Conservation (phyloP, 2,797 vertebrate species). For the Podargus strigoides region DNA sequence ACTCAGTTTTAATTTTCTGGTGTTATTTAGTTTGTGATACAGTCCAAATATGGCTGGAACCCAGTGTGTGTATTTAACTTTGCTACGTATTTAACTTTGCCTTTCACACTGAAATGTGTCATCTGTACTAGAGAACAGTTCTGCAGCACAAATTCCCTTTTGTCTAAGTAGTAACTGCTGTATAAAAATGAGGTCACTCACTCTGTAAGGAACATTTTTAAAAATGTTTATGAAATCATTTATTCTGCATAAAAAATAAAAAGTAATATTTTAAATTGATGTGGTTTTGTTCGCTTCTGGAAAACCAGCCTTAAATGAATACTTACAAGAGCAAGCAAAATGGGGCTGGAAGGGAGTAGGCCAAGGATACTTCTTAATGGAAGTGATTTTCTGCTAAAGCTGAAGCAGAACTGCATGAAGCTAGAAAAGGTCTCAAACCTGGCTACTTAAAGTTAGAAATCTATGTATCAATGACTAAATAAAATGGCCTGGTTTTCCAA, state of each 20-base stretch:
- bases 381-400: background rate
- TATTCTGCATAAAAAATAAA: background rate
- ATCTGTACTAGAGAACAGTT: background rate
- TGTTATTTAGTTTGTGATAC: background rate
- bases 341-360: background rate
- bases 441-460: background rate
- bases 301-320: background rate
- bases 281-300: background rate
- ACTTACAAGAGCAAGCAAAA: background rate
- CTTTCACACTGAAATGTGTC: constrained; percentile 5
- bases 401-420: background rate
- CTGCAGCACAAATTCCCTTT: background rate
- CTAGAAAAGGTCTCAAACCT: background rate
- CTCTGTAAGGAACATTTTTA: background rate
- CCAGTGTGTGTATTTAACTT: background rate
- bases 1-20: constrained; percentile 1
- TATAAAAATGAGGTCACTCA: background rate
- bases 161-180: background rate
- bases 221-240: background rate
- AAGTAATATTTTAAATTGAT: background rate
- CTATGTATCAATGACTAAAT: background rate
- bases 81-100: background rate
- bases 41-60: background rate
- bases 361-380: background rate
- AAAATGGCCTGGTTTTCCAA: constrained; percentile 7